phyloP scores from a whole-genome alignment of 2,113 vertebrate genomes.

The Echinops telfairi region DNA sequence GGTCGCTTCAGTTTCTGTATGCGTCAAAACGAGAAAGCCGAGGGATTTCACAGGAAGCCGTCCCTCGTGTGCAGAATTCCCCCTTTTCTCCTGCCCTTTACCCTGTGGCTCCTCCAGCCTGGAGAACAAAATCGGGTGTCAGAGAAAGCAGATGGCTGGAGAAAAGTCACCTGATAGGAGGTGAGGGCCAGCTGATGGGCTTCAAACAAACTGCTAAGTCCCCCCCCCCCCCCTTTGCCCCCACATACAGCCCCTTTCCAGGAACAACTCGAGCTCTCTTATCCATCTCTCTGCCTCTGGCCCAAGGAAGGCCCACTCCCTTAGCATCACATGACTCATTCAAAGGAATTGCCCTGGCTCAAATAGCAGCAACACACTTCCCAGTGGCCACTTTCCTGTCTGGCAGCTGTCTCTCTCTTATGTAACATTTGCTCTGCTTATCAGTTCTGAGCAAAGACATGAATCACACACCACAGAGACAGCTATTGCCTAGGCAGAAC shows the following conservation, averaged over 20 bases:
- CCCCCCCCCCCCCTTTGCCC: background rate
- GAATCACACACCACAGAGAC: conserved; percentile 91
- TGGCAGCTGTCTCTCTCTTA: conserved; percentile 89
- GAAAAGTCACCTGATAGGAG: background rate
- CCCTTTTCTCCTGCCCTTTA: background rate
- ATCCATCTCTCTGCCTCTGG: background rate
- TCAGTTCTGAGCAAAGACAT: conserved; percentile 92
- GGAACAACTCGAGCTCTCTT: background rate
- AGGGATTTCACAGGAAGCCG: background rate
- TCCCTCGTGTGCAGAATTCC: background rate
- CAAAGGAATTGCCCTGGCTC: conserved; percentile 86
- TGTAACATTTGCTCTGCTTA: conserved; percentile 94
- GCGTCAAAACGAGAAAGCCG: background rate
- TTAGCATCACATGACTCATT: conserved; percentile 72
- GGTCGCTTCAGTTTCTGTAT: conserved; percentile 12
- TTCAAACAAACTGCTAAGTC: background rate
- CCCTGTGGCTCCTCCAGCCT: background rate
- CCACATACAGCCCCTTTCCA: background rate
- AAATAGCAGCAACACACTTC: conserved; percentile 87
- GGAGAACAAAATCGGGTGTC: fast-evolving
- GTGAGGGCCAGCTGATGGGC: no score
- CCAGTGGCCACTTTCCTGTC: conserved; percentile 86
- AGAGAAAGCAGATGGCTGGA: background rate
- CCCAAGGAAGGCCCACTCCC: conserved; percentile 55
- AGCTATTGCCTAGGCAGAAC: conserved; percentile 92